Evolutionary conservation across 2,888 invertebrate species (phyloP).

Genomic region (Allygus modestus): DNA sequence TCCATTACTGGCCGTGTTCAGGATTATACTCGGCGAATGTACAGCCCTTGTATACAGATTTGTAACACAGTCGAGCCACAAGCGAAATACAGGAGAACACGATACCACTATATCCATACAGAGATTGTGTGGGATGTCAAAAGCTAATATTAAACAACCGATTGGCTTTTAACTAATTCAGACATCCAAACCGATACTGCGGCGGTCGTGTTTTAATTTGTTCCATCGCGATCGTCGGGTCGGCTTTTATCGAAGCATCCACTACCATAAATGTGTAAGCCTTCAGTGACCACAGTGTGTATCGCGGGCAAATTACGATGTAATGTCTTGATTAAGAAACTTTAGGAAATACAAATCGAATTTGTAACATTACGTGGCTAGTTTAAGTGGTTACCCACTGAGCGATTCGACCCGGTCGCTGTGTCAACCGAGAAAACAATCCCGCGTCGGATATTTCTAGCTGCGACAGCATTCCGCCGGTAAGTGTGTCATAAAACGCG

Average conservation of each 20-base stretch:
- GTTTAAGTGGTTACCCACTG: too few species aligned
- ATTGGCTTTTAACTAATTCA: not conserved
- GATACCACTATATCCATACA: not conserved
- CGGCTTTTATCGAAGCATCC: not conserved
- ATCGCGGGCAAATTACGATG: too few species aligned
- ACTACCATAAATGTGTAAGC: too few species aligned
- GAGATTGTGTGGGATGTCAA: not conserved
- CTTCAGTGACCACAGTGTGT: too few species aligned
- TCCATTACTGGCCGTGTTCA: not conserved
- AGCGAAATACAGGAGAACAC: not conserved
- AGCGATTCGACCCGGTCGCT: too few species aligned
- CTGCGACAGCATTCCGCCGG: constrained; percentile 2
- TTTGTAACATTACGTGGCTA: too few species aligned
- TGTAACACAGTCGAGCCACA: not conserved
- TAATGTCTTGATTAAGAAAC: too few species aligned
- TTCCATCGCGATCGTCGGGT: not conserved
- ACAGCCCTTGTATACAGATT: not conserved
- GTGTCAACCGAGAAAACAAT: too few species aligned
- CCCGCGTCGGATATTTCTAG: not conserved
- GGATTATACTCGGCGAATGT: not conserved
- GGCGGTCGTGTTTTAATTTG: constrained; percentile 1
- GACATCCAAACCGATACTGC: not conserved
- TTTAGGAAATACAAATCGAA: too few species aligned
- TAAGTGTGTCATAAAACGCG: constrained; percentile 21
- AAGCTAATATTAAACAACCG: not conserved